Evolutionary conservation across 2,113 vertebrate species (phyloP).

Genomic region (Salvator merianae): DNA sequence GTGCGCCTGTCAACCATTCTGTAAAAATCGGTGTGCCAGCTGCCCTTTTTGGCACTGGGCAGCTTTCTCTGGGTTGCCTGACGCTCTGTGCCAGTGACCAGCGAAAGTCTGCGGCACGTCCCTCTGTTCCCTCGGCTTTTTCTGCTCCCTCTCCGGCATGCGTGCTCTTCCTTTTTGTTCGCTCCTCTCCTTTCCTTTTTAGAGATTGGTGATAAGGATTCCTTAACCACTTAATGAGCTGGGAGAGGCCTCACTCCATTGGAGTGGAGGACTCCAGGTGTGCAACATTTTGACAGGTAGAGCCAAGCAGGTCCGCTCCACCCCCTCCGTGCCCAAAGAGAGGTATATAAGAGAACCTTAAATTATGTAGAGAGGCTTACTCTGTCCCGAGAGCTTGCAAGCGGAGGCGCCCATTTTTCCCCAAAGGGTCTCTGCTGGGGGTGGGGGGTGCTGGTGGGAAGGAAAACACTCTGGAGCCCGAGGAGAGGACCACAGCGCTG

Average conservation of each 20-base stretch:
- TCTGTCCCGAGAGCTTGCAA: constrained; percentile 81
- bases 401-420: constrained; percentile 70
- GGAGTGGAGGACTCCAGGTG: constrained; percentile 90
- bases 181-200: constrained; percentile 64
- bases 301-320: constrained; percentile 77
- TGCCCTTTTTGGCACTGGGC: too few species aligned
- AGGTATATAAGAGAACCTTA: constrained; percentile 90
- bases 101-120: neutral
- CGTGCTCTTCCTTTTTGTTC: accelerated
- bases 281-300: constrained; percentile 93
- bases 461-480: constrained; percentile 89
- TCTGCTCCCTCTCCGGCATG: constrained; percentile 50
- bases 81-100: neutral
- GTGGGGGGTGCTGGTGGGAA: constrained; percentile 85
- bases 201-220: constrained; percentile 86
- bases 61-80: too few species aligned
- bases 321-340: constrained; percentile 83
- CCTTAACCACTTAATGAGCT: constrained; percentile 84
- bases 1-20: too few species aligned
- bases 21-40: too few species aligned
- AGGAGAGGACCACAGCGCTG: constrained; percentile 95
- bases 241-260: constrained; percentile 81
- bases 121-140: neutral
- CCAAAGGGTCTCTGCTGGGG: constrained; percentile 77
- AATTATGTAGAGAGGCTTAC: constrained; percentile 84